Base-by-base conservation (phyloP, 2,797 vertebrate genomes). In the Amazonetta brasiliensis region DNA sequence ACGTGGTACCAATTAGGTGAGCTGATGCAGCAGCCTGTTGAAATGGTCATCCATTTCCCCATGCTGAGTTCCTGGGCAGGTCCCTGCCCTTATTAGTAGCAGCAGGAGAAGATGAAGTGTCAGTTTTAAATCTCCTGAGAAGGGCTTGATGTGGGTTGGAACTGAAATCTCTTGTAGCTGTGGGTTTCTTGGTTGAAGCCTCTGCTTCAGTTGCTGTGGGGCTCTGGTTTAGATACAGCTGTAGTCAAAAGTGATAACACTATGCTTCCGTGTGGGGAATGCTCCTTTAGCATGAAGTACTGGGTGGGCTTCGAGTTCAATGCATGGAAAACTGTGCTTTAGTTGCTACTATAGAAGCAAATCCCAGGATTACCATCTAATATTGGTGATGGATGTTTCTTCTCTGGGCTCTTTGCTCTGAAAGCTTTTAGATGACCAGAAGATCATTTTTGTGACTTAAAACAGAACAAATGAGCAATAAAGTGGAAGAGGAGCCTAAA, bases 381-480 rank as follows among this genome's bases (percentile, higher is more conserved):
- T 89, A 30, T 30, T 14, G 71, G 6, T 92, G 77, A 88, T 73
- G 18, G 22, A 8, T 37, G 12, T 87, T 87, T 67, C 20, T 94
- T 87, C 79, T 79, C 48, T 89, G 44, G 46, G 22, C 80, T 90
- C 5, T 79, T 94, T 55, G 64, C n/a, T 96, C 55, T 86, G 52
- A 92, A 76, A 87, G 83, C 71, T 86, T 92, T 93, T 89, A 77
- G 39, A 50, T 64, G 74, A 67, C 74, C 43, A 50, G 33, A 92
- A 91, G 68, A 44, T 94, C 59, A 41, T 71, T 91, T 80, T 55
- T 88, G 44, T 90, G 84, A 60, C 87, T 81, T 94, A 77, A 94
- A 92, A 81, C 74, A 82, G 79, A 94, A 77, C 33, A 92, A 80
- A 91, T 71, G 84, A 68, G 68, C 86, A 87, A 95, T 96, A 96